These are phyloP conservation scores for Acridotheres tristis DNA, from an alignment of 2,797 vertebrate species.

Conservation along the genomic window DNA sequence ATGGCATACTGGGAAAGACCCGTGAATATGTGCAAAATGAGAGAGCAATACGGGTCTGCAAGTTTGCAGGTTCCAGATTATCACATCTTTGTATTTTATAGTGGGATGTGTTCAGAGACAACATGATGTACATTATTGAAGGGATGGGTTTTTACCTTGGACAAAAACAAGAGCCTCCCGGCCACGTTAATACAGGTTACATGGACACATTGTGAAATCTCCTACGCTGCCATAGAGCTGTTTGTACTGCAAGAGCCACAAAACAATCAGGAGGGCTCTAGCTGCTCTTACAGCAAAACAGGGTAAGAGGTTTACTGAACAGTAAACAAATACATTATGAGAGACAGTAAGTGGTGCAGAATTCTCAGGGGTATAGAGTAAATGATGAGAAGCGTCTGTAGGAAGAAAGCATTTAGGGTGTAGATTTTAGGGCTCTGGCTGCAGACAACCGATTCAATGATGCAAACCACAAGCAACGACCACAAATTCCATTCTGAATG, in stretches of 20 bases:
- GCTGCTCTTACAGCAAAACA: background rate
- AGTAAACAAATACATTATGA: constrained; percentile 11
- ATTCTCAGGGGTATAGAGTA: background rate
- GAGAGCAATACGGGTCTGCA: background rate
- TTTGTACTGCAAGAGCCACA: background rate
- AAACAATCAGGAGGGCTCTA: background rate
- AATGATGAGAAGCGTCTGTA: background rate
- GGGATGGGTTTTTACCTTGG: background rate
- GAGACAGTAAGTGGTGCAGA: background rate
- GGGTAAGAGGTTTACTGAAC: background rate
- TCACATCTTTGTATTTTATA: background rate
- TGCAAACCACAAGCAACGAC: background rate
- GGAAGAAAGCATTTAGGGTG: background rate
- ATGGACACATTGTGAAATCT: background rate
- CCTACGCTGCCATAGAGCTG: background rate
- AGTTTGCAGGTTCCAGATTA: background rate
- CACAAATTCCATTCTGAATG: background rate
- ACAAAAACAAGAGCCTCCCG: background rate
- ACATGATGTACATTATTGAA: background rate
- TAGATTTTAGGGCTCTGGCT: background rate
- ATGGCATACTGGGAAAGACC: background rate
- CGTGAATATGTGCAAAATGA: background rate
- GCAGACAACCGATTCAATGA: background rate
- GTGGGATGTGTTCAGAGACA: background rate
- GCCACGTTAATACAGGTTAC: background rate